A percentile compares a stretch with the other conserved stretches of the same genome.
Conservation (phyloP, 1,140 invertebrate species). For the Bombyx mandarina region DNA sequence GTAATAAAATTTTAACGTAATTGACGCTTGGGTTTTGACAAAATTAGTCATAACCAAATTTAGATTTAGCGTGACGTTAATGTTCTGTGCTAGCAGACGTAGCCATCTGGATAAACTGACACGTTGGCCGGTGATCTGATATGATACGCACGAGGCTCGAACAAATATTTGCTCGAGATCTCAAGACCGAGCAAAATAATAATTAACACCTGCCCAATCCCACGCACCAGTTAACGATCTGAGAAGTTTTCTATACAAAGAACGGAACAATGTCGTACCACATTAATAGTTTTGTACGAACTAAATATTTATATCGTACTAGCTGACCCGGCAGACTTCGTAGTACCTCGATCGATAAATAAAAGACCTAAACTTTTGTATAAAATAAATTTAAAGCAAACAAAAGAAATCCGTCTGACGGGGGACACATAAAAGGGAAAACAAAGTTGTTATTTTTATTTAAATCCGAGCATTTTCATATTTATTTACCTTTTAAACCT, state of each 20-base stretch:
- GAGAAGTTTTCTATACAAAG: neutral
- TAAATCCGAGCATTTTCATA: too few species aligned
- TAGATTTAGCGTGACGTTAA: slow-evolving; percentile 28
- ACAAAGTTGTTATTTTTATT: too few species aligned
- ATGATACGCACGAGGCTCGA: slow-evolving; percentile 3
- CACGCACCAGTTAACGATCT: neutral
- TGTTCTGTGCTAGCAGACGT: slow-evolving; percentile 15
- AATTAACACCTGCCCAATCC: slow-evolving; percentile 10
- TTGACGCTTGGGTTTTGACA: neutral
- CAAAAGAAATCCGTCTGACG: too few species aligned
- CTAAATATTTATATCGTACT: neutral
- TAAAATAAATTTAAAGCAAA: too few species aligned
- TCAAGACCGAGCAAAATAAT: slow-evolving; percentile 3
- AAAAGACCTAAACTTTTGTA: too few species aligned
- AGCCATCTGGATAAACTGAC: slow-evolving; percentile 36
- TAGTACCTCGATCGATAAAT: too few species aligned
- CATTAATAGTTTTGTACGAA: neutral
- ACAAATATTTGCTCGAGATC: slow-evolving; percentile 6
- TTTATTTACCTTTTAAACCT: too few species aligned
- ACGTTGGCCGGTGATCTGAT: slow-evolving; percentile 3
- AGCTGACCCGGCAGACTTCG: too few species aligned
- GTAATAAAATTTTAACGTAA: neutral
- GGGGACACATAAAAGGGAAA: too few species aligned
- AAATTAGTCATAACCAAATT: slow-evolving; percentile 28
- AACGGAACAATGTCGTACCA: neutral